Evolutionary conservation across 2,113 vertebrate genomes (phyloP), one percentile per base, ranked within the genome.

Genomic region (Nothoprocta perdicaria): DNA sequence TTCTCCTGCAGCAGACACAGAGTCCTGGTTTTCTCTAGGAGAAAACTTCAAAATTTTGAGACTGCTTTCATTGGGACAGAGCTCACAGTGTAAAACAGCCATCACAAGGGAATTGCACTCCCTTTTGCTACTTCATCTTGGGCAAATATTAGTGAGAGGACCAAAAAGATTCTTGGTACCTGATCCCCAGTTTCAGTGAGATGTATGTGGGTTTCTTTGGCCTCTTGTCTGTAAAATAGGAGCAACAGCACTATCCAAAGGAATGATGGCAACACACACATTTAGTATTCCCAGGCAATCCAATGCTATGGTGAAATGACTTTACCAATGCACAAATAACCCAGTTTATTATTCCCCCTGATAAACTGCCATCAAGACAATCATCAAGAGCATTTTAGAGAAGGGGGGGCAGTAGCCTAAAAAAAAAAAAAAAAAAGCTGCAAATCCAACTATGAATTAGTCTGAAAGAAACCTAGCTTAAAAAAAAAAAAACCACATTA

Each of bases 31-130:
- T 48, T 48, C 48, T 45, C 80, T 63, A 62, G 17, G 72, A 45
- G 29, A 85, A 41, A 66, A 22, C 27, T 40, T 57, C 4, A 10
- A 87, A n/a, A 45, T 23, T 4, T 12, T 0, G 8, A 58, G 33
- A 24, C 27, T 69, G 1, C 4, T 73, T 75, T 76, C 43, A 50
- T 12, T 40, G n/a, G 14, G 13, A 68, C 18, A 40, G 57, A 63
- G 23, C 9, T 88, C 43, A 57, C 9, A 14, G 6, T 0, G 3
- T 40, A 45, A 63, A 38, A 35, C 6, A 68, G 43, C 0, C 0
- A 29, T n/a, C 48, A 61, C 14, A 68, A 68, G 22, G 46, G 21
- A 67, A 0, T 1, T 0, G 19, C 21, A 18, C 69, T 23, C 43
- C 5, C 19, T 79, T 52, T 69, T 24, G 33, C 60, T 27, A 74